Evolutionary conservation across 1,140 invertebrate genomes (phyloP), one percentile per base, ranked within the genome.

Genomic region (Coptotermes formosanus): DNA sequence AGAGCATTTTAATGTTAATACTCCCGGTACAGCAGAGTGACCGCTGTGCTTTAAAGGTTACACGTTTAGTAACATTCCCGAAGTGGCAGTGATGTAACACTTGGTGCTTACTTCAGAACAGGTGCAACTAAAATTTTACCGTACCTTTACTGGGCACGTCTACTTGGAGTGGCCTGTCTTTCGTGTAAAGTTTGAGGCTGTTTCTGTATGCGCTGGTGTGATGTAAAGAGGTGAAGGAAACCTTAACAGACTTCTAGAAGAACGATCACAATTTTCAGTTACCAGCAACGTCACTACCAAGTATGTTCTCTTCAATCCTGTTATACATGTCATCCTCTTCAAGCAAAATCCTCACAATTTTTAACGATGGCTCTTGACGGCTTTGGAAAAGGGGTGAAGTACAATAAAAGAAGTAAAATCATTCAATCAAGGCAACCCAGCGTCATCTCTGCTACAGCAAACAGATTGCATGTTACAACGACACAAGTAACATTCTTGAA

Each of bases 361-460:
- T 75, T 75, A 75, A 75, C 64, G n/a, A 75, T 75, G 64, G 64
- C n/a, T 75, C 64, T 75, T 75, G 64, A 75, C 64, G 64, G 64
- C 64, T 75, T 30, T 30, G 11, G 64, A 14, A 75, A 55, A 75
- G n/a, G 25, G 25, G 64, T 75, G 64, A 25, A 75, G n/a, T 75
- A 30, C n/a, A 4, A 30, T 75, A 30, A 75, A 75, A 75, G 64
- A 75, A 75, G 64, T 75, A 75, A 75, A 75, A 75, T 75, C 64
- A 75, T 75, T 75, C 64, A 75, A 75, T 75, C 64, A 75, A 75
- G 14, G 3, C 19, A 19, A 55, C 11, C 14, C 14, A 19, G 64
- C 64, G 0, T 75, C 64, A 14, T 8, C 25, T 75, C 64, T 75
- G n/a, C 25, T 75, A 30, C 25, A 30, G 16, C 7, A 75, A 30